Evolutionary conservation across 2,113 vertebrate species (phyloP).

Genomic region (mouse (Mus musculus)): DNA sequence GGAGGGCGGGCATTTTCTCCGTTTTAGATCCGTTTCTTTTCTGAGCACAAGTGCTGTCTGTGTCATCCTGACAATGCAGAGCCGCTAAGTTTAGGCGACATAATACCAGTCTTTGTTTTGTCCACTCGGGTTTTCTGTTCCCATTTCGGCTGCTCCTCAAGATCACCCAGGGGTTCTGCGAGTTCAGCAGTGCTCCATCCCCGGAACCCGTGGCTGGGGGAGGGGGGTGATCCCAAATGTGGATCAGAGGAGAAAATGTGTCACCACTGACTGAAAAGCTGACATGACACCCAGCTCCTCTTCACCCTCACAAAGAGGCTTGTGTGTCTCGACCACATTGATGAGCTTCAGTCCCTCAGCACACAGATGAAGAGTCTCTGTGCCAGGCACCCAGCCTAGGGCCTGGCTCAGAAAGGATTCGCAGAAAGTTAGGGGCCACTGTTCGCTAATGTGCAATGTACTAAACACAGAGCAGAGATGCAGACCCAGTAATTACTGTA

Average conservation of each 20-base stretch:
- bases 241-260: conserved; percentile 22
- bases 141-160: conserved; percentile 31
- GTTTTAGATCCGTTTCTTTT: conserved; percentile 55
- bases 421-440: background rate
- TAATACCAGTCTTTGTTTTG: conserved; percentile 65
- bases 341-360: background rate
- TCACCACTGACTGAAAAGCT: background rate
- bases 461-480: background rate
- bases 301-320: background rate
- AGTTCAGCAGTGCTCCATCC: conserved; percentile 40
- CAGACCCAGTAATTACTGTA: background rate
- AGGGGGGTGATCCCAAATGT: background rate
- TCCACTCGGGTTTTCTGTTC: background rate
- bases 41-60: conserved; percentile 71
- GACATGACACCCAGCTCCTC: background rate
- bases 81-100: conserved; percentile 12
- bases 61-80: conserved; percentile 53
- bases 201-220: background rate
- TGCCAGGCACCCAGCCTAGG: background rate
- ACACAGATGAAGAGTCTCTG: background rate
- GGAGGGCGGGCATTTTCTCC: background rate
- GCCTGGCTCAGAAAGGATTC: background rate
- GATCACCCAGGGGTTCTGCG: conserved; percentile 12
- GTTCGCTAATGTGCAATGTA: background rate
- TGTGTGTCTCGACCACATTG: background rate